phyloP scores from a whole-genome alignment of 2,888 invertebrate species.

The Hyposoter dolosus region DNA sequence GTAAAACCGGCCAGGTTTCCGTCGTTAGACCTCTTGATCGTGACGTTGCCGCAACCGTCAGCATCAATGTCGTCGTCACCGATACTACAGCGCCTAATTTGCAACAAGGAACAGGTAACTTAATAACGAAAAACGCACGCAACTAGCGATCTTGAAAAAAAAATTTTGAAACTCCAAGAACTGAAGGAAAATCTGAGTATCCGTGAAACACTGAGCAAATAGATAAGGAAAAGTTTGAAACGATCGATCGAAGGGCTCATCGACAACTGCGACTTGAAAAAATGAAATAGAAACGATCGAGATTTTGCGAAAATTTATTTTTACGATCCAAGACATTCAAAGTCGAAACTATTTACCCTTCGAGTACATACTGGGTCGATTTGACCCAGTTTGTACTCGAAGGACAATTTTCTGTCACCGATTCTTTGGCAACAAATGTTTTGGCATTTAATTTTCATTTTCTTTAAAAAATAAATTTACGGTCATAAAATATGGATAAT shows the following conservation, averaged over 20 bases:
- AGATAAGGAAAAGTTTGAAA: neutral
- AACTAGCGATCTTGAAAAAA: neutral
- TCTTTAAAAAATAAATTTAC: no score
- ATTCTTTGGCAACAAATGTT: no score
- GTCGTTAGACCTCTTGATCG: constrained; percentile 89
- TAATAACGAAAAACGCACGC: constrained; percentile 48
- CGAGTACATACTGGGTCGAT: no score
- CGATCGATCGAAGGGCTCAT: neutral
- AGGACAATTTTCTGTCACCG: no score
- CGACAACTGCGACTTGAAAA: neutral
- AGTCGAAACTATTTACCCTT: neutral
- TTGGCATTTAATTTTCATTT: no score
- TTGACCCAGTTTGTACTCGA: no score
- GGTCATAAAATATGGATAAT: no score
- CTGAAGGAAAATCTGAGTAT: neutral
- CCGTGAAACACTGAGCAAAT: neutral
- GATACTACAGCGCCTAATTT: constrained; percentile 92
- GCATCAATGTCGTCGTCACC: constrained; percentile 92
- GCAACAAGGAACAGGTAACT: constrained; percentile 91
- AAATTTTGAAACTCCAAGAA: neutral
- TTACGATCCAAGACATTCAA: neutral
- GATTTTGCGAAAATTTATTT: neutral
- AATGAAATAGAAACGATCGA: neutral
- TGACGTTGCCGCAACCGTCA: constrained; percentile 90
- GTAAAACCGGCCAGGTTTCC: constrained; percentile 87